Evolutionary conservation across 1,140 invertebrate species (phyloP).

Genomic region (Drosophila nebulosa): DNA sequence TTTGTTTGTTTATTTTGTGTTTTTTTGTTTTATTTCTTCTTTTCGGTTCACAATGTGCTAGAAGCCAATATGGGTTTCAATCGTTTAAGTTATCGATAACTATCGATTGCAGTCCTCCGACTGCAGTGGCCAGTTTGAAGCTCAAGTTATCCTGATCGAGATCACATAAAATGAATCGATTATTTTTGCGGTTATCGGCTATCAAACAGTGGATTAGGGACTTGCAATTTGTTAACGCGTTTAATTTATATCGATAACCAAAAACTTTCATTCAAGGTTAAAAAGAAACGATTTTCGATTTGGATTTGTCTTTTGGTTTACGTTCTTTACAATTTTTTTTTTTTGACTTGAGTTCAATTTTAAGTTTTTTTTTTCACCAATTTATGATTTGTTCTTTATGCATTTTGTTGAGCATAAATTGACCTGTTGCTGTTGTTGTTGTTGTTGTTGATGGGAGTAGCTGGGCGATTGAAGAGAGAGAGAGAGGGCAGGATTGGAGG

Average conservation of each 20-base stretch:
- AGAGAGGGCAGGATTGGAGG: not conserved
- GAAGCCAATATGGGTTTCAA: conserved; percentile 36
- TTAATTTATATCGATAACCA: too few relatives aligned
- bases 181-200: too few relatives aligned
- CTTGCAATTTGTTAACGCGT: too few relatives aligned
- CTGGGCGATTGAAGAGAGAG: not conserved
- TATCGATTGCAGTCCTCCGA: not conserved
- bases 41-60: not conserved
- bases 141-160: not conserved
- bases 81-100: not conserved
- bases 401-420: not conserved
- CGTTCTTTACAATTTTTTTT: not conserved
- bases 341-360: too few relatives aligned
- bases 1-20: conserved; percentile 27
- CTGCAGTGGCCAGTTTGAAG: too few relatives aligned
- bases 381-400: not conserved
- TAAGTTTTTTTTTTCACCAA: not conserved
- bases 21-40: conserved; percentile 5
- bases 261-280: too few relatives aligned
- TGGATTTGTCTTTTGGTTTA: too few relatives aligned
- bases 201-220: too few relatives aligned
- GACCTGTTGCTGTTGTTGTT: not conserved
- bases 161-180: not conserved
- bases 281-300: too few relatives aligned
- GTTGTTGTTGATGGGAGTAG: not conserved